Evolutionary conservation across 2,888 invertebrate species (phyloP), one percentile per base, ranked within the genome.

Genomic region (Drosophila helvetica): DNA sequence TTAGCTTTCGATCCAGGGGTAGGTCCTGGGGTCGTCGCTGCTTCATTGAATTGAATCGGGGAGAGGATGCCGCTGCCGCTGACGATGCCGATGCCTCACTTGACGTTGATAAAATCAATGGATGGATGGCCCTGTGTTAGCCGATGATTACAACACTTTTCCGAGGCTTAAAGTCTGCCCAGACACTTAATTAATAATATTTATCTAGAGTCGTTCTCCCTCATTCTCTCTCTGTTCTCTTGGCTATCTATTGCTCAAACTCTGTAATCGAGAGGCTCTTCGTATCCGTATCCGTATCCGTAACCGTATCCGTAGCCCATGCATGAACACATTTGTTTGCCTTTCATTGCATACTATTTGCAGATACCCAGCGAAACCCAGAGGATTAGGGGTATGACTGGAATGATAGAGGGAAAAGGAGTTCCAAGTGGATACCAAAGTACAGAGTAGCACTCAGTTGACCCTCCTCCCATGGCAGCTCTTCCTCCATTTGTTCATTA

Each of bases 21-120:
- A 61, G 77, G 71, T 65, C 69, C 51, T 64, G 17, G 38, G 52
- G 33, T 43, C 12, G 65, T 72, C 66, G 74, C 74, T 53, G 77
- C 71, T 70, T 80, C 76, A 89, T 89, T 86, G 89, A 88, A 88
- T 86, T 75, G 81, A 83, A 80, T 88, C 45, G 52, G 47, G 74
- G 38, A 56, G 56, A 8, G 27, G 27, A 27, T 27, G 27, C 22
- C 22, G 6, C 6, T 25, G 22, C 25, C 22, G n/a, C n/a, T n/a
- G n/a, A n/a, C 19, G 19, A 19, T 19, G 19, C 19, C 19, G 2
- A 19, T 19, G 19, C 22, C 22, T 22, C 22, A 22, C 22, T 22
- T 8, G 27, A 57, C 17, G 30, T 38, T 77, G 76, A 77, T 77
- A 77, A 73, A 72, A 75, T 75, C 75, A 67, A 75, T 75, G 67